phyloP scores from a whole-genome alignment of 2,113 vertebrate species.

The Muscicapa adusta region DNA sequence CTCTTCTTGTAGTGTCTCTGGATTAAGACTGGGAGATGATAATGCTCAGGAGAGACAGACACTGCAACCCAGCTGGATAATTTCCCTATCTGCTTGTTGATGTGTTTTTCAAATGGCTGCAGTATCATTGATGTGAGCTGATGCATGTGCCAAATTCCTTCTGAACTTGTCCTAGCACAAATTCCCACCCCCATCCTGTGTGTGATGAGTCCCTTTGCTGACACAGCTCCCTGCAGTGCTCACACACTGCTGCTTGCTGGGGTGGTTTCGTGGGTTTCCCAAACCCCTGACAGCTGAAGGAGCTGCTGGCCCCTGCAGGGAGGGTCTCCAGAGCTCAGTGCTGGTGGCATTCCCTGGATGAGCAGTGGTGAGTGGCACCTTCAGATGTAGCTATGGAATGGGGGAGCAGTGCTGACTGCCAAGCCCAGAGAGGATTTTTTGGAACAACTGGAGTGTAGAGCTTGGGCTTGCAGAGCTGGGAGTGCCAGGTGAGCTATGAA shows the following conservation, averaged over 20 bases:
- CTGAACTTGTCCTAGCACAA: not conserved
- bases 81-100: not conserved
- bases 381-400: not conserved
- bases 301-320: not conserved
- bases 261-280: not conserved
- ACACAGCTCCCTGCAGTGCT: not conserved
- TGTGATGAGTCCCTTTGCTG: not conserved
- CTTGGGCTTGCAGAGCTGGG: not conserved
- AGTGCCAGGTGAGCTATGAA: not conserved
- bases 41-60: not conserved
- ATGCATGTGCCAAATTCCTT: not conserved
- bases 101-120: not conserved
- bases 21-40: not conserved
- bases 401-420: not conserved
- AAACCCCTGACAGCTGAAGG: not conserved
- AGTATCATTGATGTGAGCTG: not conserved
- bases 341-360: too few relatives aligned
- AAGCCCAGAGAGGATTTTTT: not conserved
- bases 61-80: not conserved
- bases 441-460: not conserved
- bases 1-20: not conserved
- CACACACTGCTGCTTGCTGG: rapidly evolving
- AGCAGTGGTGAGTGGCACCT: not conserved
- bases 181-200: not conserved
- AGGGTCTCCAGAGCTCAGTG: not conserved